A percentile compares a stretch with the other conserved stretches of the same genome.
phyloP scores from a whole-genome alignment of 2,888 invertebrate species.

The Uloborus plumipes region DNA sequence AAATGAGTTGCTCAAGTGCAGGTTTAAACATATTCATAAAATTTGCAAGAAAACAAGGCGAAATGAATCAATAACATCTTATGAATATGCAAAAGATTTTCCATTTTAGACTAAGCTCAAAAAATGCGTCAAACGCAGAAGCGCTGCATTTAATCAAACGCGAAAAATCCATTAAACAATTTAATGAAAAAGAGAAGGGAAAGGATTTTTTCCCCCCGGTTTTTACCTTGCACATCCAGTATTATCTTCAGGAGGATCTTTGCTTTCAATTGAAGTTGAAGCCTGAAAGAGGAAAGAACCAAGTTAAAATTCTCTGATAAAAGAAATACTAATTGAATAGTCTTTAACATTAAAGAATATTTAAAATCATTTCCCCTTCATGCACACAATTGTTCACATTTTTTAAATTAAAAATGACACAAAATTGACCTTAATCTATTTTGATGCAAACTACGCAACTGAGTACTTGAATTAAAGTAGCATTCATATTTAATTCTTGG shows the following conservation, averaged over 20 bases:
- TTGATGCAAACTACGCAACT: too few species aligned
- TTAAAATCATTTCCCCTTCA: too few species aligned
- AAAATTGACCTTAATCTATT: too few species aligned
- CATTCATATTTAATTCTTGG: too few species aligned
- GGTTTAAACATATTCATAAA: neutral
- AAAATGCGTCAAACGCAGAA: constrained; percentile 34
- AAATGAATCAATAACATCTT: constrained; percentile 32
- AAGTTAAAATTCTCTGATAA: constrained; percentile 32
- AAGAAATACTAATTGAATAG: constrained; percentile 45
- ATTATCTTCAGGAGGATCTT: constrained; percentile 59
- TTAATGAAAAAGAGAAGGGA: constrained; percentile 30
- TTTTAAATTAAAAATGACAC: too few species aligned
- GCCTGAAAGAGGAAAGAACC: constrained; percentile 47
- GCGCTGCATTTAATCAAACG: constrained; percentile 50
- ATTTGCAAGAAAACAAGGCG: constrained; percentile 19
- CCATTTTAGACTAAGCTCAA: constrained; percentile 11
- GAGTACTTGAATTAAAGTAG: too few species aligned
- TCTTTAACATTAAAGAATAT: constrained; percentile 15
- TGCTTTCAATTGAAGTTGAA: constrained; percentile 42
- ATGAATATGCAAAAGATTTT: constrained; percentile 48
- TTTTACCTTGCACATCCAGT: constrained; percentile 56
- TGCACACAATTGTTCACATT: too few species aligned
- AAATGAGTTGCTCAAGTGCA: too few species aligned
- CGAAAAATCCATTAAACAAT: constrained; percentile 55
- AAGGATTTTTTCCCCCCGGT: constrained; percentile 12